Evolutionary conservation across 1,140 invertebrate species (phyloP), one percentile per base, ranked within the genome.

Genomic region (Procambarus clarkii): DNA sequence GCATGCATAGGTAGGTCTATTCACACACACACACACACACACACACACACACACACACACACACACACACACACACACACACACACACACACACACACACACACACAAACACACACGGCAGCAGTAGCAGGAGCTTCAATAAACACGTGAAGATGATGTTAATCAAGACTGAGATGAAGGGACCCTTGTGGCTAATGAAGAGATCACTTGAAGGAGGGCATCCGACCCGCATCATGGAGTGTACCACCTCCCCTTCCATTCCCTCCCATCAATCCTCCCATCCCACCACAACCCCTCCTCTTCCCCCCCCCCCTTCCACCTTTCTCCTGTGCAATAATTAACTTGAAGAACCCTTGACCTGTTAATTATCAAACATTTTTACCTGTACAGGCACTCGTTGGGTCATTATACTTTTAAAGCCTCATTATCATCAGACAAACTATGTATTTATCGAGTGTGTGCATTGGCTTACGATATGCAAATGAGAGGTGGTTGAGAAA

Each of bases 321-420:
- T 79, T 79, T 79, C 76, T 79, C 76, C 24, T 60, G 15, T 87
- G 74, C 86, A 87, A 87, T 87, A 87, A 87, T 87, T 87, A 87
- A 87, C 54, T 44, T 87, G 24, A 64, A 87, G 86, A 21, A n/a
- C 76, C n/a, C 86, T 87, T 46, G 76, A 87, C 74, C 76, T 87
- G 86, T 87, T 87, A 87, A 87, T 87, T 87, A 87, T 87, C 86
- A 87, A 87, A 79, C 86, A 87, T 87, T 87, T 87, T 87, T 87
- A 13, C 34, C 18, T 87, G 74, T 87, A 87, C 76, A 79, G 86
- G 46, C 86, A 79, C 86, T 87, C 50, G 21, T 1, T 2, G 24
- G 2, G n/a, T 87, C 86, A 87, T 87, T 34, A 78, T 46, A 45
- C 5, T 79, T 87, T 78, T 46, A 87, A 79, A 2, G 5, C 24